These are phyloP conservation scores for Bombus confusus DNA, from an alignment of 1,140 invertebrate genomes.

Conservation along the genomic window DNA sequence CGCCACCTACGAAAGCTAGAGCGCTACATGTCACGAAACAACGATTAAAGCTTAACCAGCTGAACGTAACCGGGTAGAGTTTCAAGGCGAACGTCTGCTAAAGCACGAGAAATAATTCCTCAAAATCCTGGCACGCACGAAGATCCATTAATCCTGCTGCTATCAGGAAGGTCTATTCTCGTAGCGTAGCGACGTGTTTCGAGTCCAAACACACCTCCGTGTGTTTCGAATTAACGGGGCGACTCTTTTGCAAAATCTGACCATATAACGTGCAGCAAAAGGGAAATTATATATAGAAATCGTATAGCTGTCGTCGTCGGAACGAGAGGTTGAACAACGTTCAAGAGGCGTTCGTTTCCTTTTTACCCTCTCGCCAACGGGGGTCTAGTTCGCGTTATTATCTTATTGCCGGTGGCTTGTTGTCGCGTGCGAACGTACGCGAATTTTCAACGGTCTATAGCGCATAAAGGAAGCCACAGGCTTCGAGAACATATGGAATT, in stretches of 20 bases:
- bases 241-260: slow-evolving; percentile 20
- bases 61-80: no score
- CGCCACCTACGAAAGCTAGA: background rate
- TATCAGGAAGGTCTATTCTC: background rate
- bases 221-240: slow-evolving; percentile 18
- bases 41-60: background rate
- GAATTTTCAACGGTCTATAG: slow-evolving; percentile 48
- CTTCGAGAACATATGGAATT: slow-evolving; percentile 49
- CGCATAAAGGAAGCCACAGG: slow-evolving; percentile 24
- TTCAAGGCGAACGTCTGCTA: background rate
- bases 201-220: background rate
- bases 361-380: background rate
- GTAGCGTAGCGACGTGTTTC: background rate
- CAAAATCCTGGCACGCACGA: background rate
- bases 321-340: slow-evolving; percentile 24
- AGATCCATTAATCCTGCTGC: background rate
- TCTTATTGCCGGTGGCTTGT: slow-evolving; percentile 38
- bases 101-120: background rate
- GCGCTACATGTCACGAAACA: background rate
- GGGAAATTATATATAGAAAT: slow-evolving; percentile 33
- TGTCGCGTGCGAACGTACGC: slow-evolving; percentile 40
- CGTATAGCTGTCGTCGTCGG: slow-evolving; percentile 42
- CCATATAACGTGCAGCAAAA: slow-evolving; percentile 5
- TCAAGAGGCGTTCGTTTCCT: background rate
- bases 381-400: background rate